Conservation (phyloP, 2,797 vertebrate genomes). For the Apodemus agrarius region DNA sequence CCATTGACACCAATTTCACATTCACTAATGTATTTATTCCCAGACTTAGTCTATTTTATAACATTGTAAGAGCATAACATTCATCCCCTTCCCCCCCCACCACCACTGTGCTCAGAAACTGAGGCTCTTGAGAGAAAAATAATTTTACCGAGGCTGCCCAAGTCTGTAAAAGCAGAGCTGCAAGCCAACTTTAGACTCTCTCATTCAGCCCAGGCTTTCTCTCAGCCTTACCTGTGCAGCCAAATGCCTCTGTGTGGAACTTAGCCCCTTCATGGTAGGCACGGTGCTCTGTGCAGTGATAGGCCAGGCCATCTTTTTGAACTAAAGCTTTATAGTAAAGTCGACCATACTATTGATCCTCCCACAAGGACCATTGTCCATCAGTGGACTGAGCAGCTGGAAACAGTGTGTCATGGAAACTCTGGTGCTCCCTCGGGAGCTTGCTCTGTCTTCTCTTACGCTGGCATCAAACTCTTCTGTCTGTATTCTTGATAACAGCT, state of each 20-base stretch:
- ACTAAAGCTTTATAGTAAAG: not conserved
- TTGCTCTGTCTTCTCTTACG: not conserved
- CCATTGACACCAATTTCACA: not conserved
- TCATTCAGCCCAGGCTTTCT: not conserved
- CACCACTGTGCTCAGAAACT: not conserved
- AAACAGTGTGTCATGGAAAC: not conserved
- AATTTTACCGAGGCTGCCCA: not conserved
- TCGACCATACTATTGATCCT: not conserved
- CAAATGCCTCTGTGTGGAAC: not conserved
- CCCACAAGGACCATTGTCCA: not conserved
- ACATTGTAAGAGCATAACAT: not conserved
- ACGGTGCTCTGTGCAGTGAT: not conserved
- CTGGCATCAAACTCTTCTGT: not conserved
- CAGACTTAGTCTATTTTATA: not conserved
- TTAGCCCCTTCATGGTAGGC: not conserved
- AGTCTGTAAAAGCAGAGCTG: not conserved
- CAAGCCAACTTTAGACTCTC: not conserved
- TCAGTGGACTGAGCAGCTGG: not conserved
- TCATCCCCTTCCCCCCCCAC: not conserved
- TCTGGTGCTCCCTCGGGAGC: not conserved
- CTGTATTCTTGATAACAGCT: not conserved
- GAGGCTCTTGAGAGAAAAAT: not conserved
- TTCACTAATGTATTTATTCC: not conserved
- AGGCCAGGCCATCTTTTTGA: not conserved
- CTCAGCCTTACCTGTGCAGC: not conserved